Evolutionary conservation across 2,113 vertebrate species (phyloP), one percentile per base, ranked within the genome.

Genomic region (Pelecanoides urinatrix): DNA sequence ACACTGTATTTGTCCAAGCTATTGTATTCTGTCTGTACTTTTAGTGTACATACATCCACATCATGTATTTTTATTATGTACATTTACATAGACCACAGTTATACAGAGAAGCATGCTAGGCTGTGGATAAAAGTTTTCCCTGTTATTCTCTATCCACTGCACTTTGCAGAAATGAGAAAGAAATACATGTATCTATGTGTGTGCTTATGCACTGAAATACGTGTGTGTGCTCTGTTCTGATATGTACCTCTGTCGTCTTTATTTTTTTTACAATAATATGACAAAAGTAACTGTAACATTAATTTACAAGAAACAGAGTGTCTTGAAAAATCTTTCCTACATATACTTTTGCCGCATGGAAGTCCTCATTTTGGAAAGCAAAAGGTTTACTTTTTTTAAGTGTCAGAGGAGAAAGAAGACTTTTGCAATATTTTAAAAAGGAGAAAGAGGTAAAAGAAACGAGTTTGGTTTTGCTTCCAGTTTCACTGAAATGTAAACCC

Each of bases 161-260:
- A n/a, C 9, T 65, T 66, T 61, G 9, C 6, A 77, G 38, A 22
- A 36, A 75, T 6, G 19, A 86, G 14, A 87, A 74, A 38, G 6
- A 73, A 38, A 75, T 34, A 27, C 2, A 29, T 59, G 17, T 23
- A 20, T 11, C 4, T 32, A 25, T 34, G 10, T 47, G 7, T 49
- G 9, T 40, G 6, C 2, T 68, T 40, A 53, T 61, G 19, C 18
- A 36, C 6, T 40, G 49, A 68, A 26, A 53, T 58, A 63, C 10
- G 53, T 9, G 22, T 0, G 1, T 36, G 5, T 66, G 12, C 8
- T 66, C 20, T 40, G 13, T 45, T 52, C 16, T 32, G 15, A 4
- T 32, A 47, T 40, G 11, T 7, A 40, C 4, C 2, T 78, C 12
- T 45, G 10, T 11, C 5, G 15, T 47, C 21, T 20, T 61, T 0